These are phyloP conservation scores for Heliornis fulica DNA, from an alignment of 2,113 vertebrate genomes.

Conservation along the genomic window DNA sequence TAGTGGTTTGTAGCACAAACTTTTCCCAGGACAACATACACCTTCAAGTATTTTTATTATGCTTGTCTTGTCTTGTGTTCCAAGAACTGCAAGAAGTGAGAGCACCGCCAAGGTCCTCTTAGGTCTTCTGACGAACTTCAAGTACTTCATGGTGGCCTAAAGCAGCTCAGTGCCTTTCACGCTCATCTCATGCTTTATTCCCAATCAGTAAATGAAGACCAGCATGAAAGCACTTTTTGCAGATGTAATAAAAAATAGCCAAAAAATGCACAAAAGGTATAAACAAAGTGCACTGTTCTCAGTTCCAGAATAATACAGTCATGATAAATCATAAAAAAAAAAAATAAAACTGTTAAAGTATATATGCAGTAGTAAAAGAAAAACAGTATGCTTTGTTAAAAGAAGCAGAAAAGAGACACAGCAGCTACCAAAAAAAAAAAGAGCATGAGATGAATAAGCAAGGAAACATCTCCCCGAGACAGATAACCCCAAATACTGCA, in stretches of 20 bases:
- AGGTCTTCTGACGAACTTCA: background rate
- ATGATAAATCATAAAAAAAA: background rate
- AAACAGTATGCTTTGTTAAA: background rate
- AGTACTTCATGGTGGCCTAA: background rate
- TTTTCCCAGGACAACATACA: background rate
- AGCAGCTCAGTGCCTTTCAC: background rate
- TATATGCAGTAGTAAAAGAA: background rate
- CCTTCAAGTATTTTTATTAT: background rate
- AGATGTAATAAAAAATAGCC: background rate
- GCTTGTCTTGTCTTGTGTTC: background rate
- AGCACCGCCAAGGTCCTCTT: fast-evolving
- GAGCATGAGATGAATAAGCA: background rate
- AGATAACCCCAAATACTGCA: background rate
- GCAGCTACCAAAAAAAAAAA: background rate
- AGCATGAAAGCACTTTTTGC: background rate
- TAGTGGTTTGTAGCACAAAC: background rate
- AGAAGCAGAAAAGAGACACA: background rate
- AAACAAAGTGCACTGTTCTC: background rate
- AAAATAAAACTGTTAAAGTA: background rate
- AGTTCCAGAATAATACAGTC: background rate
- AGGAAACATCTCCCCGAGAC: background rate
- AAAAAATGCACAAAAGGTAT: background rate
- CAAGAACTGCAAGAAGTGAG: background rate
- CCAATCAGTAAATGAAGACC: background rate
- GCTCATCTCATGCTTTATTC: background rate